Evolutionary conservation across 1,140 invertebrate species (phyloP), one percentile per base, ranked within the genome.

Genomic region (Akabosia matsudoensis): DNA sequence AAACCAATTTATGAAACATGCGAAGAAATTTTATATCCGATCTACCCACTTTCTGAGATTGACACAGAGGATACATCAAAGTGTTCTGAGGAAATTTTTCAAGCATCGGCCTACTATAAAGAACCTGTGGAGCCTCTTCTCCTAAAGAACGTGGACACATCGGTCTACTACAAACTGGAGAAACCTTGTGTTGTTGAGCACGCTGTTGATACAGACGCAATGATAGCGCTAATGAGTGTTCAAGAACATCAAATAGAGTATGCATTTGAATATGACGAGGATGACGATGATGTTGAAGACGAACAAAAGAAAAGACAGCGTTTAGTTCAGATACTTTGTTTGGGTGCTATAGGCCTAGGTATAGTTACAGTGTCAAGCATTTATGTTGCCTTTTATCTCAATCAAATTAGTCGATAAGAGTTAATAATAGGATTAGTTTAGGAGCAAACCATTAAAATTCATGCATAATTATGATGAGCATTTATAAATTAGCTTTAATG

Each of bases 201-300:
- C 31, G 31, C 28, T 30, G 10, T 67, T 67, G 28, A 31, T 10
- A 56, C 14, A 7, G 61, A 67, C 13, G 28, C 22, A 10, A 16
- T 67, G 28, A 67, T 67, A 3, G 28, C 61, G 7, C 7, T 67
- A 67, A 67, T 67, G 61, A 67, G 30, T 30, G 30, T 67, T 67
- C 61, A 28, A 67, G 61, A 31, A 30, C 22, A 2, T 13, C 61
- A 67, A 30, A n/a, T 67, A 30, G 61, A 30, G 28, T 67, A 67
- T 30, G 61, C 10, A 2, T 67, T 30, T 67, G 61, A 67, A 67
- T 61, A 61, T 22, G 54, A 61, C 24, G 61, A 67, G 10, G 61
- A 67, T 31, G 61, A 67, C 31, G 61, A 67, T 67, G 61, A 67
- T 67, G 61, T 67, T 67, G 61, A 67, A 67, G 61, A 67, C 22